A percentile compares a stretch with the other conserved stretches of the same genome.
Evolutionary conservation across 2,113 vertebrate species (phyloP).

Genomic region (Poeciliopsis retropinna): DNA sequence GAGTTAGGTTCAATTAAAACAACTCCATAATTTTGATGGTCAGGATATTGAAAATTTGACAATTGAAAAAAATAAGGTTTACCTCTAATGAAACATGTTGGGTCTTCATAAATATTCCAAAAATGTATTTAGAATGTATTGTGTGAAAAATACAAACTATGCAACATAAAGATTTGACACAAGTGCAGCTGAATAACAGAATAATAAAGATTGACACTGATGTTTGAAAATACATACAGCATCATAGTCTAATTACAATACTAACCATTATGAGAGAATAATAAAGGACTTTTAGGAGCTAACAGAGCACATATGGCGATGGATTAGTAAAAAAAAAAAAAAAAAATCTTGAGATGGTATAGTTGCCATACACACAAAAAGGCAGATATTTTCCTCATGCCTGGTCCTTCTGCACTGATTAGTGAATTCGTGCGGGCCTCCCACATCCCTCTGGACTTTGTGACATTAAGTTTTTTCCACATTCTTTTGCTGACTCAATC

Average conservation of each 20-base stretch:
- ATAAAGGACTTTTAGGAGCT: neutral
- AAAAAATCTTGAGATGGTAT: neutral
- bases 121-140: neutral
- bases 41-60: too few species aligned
- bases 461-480: conserved; percentile 57
- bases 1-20: too few species aligned
- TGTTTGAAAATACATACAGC: neutral
- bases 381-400: conserved; percentile 23
- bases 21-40: too few species aligned
- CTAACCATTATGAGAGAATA: neutral
- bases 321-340: neutral
- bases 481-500: conserved; percentile 54
- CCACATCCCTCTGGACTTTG: conserved; percentile 31
- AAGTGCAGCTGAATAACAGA: too few species aligned
- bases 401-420: conserved; percentile 44
- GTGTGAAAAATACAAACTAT: too few species aligned
- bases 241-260: neutral
- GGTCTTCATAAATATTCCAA: neutral
- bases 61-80: too few species aligned
- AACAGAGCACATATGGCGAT: neutral
- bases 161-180: neutral
- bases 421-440: conserved; percentile 39
- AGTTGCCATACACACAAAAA: neutral
- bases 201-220: neutral
- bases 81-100: too few species aligned